These are phyloP conservation scores for Drosophila erecta DNA, from an alignment of 1,140 invertebrate species.

Conservation along the genomic window DNA sequence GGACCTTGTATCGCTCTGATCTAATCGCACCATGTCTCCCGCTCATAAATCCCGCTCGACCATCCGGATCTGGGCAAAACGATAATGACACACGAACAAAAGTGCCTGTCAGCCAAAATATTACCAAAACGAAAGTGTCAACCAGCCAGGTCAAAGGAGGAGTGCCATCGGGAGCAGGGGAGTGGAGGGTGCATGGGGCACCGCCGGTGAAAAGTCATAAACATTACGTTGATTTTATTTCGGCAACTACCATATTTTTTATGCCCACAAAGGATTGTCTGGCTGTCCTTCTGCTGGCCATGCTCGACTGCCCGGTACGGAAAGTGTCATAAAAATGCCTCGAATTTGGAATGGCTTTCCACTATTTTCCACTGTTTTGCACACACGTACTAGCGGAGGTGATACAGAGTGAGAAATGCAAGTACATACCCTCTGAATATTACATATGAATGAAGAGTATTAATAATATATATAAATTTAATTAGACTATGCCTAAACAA, in stretches of 20 bases:
- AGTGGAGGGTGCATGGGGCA: constrained; percentile 2
- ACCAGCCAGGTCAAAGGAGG: constrained; percentile 48
- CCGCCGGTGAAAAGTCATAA: constrained; percentile 70
- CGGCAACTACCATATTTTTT: constrained; percentile 66
- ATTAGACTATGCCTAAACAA: too few relatives aligned
- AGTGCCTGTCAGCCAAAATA: constrained; percentile 67
- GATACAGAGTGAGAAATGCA: constrained; percentile 1
- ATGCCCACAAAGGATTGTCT: constrained; percentile 51
- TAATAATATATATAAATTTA: too few relatives aligned
- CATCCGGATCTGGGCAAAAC: constrained; percentile 43
- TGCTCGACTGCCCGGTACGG: constrained; percentile 51
- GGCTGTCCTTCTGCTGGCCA: constrained; percentile 31
- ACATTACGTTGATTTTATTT: constrained; percentile 80
- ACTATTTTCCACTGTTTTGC: constrained; percentile 68
- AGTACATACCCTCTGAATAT: too few relatives aligned
- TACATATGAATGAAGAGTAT: too few relatives aligned
- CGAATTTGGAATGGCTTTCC: constrained; percentile 41
- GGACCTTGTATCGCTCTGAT: constrained; percentile 31
- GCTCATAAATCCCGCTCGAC: constrained; percentile 56
- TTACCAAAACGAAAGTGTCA: constrained; percentile 67
- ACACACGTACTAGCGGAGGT: constrained; percentile 51
- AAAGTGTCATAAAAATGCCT: constrained; percentile 76
- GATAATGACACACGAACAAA: constrained; percentile 77
- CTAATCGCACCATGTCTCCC: constrained; percentile 40
- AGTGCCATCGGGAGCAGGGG: constrained; percentile 20